Percentiles rank a stretch among this genome's conserved stretches.
Conservation (phyloP, 2,113 vertebrate species). For the Paratilapia polleni region DNA sequence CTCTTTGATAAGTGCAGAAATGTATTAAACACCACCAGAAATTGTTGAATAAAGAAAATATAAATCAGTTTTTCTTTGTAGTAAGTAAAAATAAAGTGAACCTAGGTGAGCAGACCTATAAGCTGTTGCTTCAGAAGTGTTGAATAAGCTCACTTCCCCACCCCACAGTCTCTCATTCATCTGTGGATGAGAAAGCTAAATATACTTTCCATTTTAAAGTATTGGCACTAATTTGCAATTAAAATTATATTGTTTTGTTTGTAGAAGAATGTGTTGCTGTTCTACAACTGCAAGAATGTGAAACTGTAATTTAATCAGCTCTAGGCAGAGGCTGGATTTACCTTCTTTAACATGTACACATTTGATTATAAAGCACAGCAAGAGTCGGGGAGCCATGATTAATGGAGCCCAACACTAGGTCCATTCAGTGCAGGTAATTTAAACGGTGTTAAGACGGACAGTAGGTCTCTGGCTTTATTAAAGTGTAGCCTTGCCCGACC, state of each 20-base stretch:
- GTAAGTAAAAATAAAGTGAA: neutral
- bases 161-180: constrained; percentile 9
- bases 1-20: neutral
- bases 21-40: neutral
- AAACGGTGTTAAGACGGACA: constrained; percentile 50
- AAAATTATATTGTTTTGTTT: neutral
- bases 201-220: neutral
- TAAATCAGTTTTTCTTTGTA: neutral
- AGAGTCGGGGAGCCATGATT: constrained; percentile 20
- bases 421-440: constrained; percentile 54
- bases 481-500: constrained; percentile 32
- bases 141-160: neutral
- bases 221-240: neutral
- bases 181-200: neutral
- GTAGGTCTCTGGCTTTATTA: constrained; percentile 50
- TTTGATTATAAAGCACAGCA: constrained; percentile 57
- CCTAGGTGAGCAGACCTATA: neutral
- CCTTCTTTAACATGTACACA: constrained; percentile 36
- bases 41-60: no score
- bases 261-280: constrained; percentile 25
- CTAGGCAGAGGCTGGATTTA: constrained; percentile 41
- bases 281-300: constrained; percentile 9
- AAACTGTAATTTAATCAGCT: constrained; percentile 34
- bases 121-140: neutral
- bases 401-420: constrained; percentile 35